A percentile compares a stretch with the other conserved stretches of the same genome.
Evolutionary conservation across 92 coral and sea anemone genomes (phyloP).

Genomic region (Epizoanthus rinbou): DNA sequence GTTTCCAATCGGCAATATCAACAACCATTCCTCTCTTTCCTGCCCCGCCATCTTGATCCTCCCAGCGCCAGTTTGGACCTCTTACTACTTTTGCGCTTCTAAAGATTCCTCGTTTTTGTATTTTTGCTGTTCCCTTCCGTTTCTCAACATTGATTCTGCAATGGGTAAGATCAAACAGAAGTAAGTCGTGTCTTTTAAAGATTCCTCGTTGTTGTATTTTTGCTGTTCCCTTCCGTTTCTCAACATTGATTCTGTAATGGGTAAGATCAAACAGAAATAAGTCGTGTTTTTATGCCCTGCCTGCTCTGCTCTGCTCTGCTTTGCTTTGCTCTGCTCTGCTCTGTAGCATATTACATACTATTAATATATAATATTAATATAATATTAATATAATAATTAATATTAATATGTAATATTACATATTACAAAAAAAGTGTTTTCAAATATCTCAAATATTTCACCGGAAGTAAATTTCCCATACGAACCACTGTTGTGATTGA

Average conservation of each 20-base stretch:
- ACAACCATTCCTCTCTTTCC: conserved; percentile 27
- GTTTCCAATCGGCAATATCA: conserved; percentile 19
- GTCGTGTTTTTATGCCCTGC: neutral
- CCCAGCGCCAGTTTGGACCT: conserved; percentile 24
- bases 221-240: conserved; percentile 2
- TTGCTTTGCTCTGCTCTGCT: too few relatives aligned
- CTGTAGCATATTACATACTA: too few relatives aligned
- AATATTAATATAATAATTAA: too few relatives aligned
- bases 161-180: neutral
- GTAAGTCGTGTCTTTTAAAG: neutral
- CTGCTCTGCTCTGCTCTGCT: too few relatives aligned
- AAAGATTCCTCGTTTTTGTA: conserved; percentile 31
- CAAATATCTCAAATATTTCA: too few relatives aligned
- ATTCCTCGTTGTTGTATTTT: conserved; percentile 31
- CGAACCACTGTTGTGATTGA: too few relatives aligned
- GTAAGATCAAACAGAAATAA: neutral
- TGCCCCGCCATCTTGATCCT: conserved; percentile 19
- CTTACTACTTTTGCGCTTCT: conserved; percentile 4
- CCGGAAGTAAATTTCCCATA: too few relatives aligned
- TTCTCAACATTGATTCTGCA: conserved; percentile 3
- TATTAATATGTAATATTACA: too few relatives aligned
- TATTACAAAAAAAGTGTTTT: too few relatives aligned
- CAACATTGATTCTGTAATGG: conserved; percentile 6
- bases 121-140: conserved; percentile 18
- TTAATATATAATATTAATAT: too few relatives aligned